Evolutionary conservation across 2,888 invertebrate genomes (phyloP), one percentile per base, ranked within the genome.

Genomic region (Ectemnius cavifrons): DNA sequence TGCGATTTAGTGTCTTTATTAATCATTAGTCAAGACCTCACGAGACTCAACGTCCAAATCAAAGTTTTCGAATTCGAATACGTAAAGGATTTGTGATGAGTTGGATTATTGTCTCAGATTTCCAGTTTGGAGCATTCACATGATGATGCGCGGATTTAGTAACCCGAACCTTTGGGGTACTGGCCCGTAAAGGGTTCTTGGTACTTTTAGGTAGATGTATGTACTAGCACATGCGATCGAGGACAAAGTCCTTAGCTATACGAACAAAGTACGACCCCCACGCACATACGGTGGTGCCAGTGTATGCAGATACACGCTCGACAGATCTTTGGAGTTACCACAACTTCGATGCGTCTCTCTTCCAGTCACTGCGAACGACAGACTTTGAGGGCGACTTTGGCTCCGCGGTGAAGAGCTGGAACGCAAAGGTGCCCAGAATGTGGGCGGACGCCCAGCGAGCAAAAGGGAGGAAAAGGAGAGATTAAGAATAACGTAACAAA

Each of bases 341-440:
- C 78, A 75, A 82, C 81, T 76, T 77, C 77, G 74, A 74, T 74
- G 71, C 80, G 64, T 28, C 71, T 73, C 58, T 37, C 66, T 16
- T 46, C 57, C 61, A 52, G 67, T 58, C 76, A 60, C 63, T 66
- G 74, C 60, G 45, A 77, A 79, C 75, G 79, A 76, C 79, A 72
- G 79, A 80, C 73, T 82, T 80, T 61, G 76, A 78, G 79, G 81
- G 79, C 78, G 78, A 79, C 82, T 85, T 80, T 70, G 76, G 63
- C 62, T 61, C 63, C 46, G 67, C 47, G 20, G 61, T 66, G 52
- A 57, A 59, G 65, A 64, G 56, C 13, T 23, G 60, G 20, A 14
- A 16, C 52, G 52, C 52, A 52, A 52, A 52, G 52, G 52, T 16
- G 5, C 11, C 4, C 52, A 14, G n/a, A 52, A 52, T 16, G 16